Evolutionary conservation across 1,140 invertebrate genomes (phyloP).

Genomic region (Paralvinella palmiformis): DNA sequence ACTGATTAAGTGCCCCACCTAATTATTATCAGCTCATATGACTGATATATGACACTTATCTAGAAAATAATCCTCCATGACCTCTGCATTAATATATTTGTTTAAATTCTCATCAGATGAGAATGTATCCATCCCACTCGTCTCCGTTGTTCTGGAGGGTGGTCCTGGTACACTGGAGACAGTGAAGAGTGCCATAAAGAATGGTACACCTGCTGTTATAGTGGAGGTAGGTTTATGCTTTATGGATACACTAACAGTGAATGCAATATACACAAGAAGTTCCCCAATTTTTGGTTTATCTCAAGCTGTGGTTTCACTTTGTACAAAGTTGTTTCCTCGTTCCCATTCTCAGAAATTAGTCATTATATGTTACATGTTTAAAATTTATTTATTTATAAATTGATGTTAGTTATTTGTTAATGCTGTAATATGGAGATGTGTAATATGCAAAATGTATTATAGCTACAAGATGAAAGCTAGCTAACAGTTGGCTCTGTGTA

Average conservation of each 20-base stretch:
- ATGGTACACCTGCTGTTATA: slow-evolving; percentile 45
- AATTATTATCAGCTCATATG: background rate
- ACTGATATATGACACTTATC: background rate
- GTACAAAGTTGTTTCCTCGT: too few relatives aligned
- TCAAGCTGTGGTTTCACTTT: too few relatives aligned
- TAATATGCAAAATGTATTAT: too few relatives aligned
- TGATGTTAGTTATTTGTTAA: too few relatives aligned
- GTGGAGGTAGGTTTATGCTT: slow-evolving; percentile 41
- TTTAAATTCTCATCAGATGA: background rate
- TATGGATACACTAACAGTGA: background rate
- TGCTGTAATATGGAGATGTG: too few relatives aligned
- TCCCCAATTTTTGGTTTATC: too few relatives aligned
- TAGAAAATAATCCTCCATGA: background rate
- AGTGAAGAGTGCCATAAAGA: slow-evolving; percentile 37
- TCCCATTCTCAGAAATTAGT: too few relatives aligned
- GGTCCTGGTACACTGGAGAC: slow-evolving; percentile 47
- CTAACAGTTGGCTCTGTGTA: too few relatives aligned
- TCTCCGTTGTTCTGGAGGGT: slow-evolving; percentile 46
- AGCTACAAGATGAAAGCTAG: too few relatives aligned
- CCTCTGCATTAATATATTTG: background rate
- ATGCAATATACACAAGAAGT: background rate
- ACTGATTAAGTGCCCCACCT: too few relatives aligned
- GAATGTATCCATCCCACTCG: slow-evolving; percentile 41
- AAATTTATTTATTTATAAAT: too few relatives aligned
- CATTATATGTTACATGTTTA: too few relatives aligned